Percentiles rank a stretch among this genome's conserved stretches.
Conservation (phyloP, 2,113 vertebrate genomes). For the Terrapene triunguis region DNA sequence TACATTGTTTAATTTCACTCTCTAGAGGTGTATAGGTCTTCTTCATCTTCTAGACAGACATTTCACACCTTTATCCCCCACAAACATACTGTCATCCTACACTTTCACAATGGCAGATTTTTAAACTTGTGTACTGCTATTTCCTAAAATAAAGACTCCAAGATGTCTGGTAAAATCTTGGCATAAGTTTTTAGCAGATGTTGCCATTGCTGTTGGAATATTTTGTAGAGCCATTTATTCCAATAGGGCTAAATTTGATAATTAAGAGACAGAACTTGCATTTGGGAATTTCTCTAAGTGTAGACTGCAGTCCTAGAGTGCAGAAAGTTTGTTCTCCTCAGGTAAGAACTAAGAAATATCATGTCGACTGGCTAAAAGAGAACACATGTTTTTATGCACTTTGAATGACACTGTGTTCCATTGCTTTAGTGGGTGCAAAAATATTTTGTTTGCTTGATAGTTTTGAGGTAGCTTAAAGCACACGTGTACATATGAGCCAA, state of each 20-base stretch:
- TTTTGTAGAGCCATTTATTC: slow-evolving; percentile 50
- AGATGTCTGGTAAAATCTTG: slow-evolving; percentile 77
- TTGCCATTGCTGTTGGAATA: slow-evolving; percentile 75
- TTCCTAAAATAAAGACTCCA: slow-evolving; percentile 81
- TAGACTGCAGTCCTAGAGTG: slow-evolving; percentile 32
- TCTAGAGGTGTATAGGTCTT: slow-evolving; percentile 76
- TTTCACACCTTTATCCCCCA: slow-evolving; percentile 82
- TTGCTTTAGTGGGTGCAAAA: slow-evolving; percentile 73
- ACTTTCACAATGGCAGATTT: slow-evolving; percentile 76
- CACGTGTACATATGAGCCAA: slow-evolving; percentile 75
- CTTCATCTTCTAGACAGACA: slow-evolving; percentile 78
- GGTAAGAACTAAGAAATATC: neutral
- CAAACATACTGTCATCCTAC: slow-evolving; percentile 79
- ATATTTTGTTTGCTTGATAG: slow-evolving; percentile 73
- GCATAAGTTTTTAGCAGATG: slow-evolving; percentile 78
- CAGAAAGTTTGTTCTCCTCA: slow-evolving; percentile 33
- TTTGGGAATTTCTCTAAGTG: neutral
- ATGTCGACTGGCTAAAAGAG: slow-evolving; percentile 4
- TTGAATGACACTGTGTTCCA: slow-evolving; percentile 62
- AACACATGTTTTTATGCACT: slow-evolving; percentile 53
- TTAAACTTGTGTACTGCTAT: slow-evolving; percentile 66
- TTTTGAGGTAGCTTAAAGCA: slow-evolving; percentile 63
- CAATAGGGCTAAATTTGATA: slow-evolving; percentile 48
- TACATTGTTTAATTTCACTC: slow-evolving; percentile 78
- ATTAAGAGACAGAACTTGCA: slow-evolving; percentile 40